A percentile compares a stretch with the other conserved stretches of the same genome.
Conservation (phyloP, 1,140 invertebrate species). For the Halictus rubicundus region DNA sequence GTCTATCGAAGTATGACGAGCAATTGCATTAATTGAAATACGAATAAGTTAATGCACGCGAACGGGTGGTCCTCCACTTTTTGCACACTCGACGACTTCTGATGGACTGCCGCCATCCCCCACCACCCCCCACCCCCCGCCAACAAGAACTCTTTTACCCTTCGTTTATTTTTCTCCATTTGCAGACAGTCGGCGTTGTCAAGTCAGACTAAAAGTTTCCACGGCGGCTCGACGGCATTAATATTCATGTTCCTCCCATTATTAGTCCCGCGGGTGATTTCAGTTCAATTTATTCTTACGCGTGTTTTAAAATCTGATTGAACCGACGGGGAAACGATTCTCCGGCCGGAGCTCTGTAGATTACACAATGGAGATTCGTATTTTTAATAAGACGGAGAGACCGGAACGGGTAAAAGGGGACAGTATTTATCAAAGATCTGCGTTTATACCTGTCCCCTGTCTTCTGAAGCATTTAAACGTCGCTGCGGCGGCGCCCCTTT, state of each 20-base stretch:
- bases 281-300: constrained; percentile 43
- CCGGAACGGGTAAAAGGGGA: not conserved
- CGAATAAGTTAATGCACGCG: no score
- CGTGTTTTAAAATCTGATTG: constrained; percentile 41
- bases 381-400: constrained; percentile 32
- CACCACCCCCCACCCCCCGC: not conserved
- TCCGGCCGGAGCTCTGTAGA: constrained; percentile 1
- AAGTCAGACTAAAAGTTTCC: constrained; percentile 36
- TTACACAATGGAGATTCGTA: constrained; percentile 18
- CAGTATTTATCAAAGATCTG: constrained; percentile 13
- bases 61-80: not conserved
- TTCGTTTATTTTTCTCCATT: constrained; percentile 11
- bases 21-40: no score
- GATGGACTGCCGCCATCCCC: not conserved
- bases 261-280: constrained; percentile 45
- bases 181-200: constrained; percentile 26
- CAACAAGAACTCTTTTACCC: not conserved
- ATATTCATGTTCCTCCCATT: constrained; percentile 42
- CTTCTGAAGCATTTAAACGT: not conserved
- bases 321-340: constrained; percentile 28
- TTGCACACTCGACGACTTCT: not conserved
- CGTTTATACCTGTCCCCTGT: not conserved
- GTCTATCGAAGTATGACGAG: no score
- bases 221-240: constrained; percentile 26
- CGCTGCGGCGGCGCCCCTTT: not conserved